Evolutionary conservation across 2,888 invertebrate species (phyloP).

Genomic region (Drosophila bunnanda): DNA sequence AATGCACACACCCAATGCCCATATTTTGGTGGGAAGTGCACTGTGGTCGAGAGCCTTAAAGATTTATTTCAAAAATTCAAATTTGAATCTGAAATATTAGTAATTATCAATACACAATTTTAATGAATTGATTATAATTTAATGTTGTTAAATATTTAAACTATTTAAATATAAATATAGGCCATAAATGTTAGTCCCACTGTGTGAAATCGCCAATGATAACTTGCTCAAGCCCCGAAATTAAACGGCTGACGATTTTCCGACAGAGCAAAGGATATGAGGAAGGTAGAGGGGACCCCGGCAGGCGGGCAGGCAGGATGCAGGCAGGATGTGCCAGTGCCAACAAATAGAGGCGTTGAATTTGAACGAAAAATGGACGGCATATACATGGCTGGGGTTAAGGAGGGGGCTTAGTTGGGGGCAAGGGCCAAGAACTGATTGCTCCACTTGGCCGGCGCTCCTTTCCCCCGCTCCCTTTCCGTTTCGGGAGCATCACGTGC

Average conservation of each 20-base stretch:
- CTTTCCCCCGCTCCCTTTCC: constrained; percentile 7
- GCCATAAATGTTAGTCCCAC: background rate
- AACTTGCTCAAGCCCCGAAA: constrained; percentile 8
- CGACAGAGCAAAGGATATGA: background rate
- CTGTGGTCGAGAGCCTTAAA: background rate
- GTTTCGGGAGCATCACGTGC: constrained; percentile 67
- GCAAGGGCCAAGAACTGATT: constrained; percentile 50
- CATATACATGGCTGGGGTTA: constrained; percentile 1
- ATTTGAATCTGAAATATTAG: no score
- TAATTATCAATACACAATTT: no score
- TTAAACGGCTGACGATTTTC: constrained; percentile 28
- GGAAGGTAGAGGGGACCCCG: no score
- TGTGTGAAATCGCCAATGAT: constrained; percentile 7
- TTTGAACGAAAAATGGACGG: constrained; percentile 45
- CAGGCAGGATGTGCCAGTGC: constrained; percentile 5
- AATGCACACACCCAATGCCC: constrained; percentile 3
- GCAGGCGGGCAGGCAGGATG: background rate
- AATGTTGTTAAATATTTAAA: background rate
- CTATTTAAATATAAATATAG: background rate
- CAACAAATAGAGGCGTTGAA: constrained; percentile 40
- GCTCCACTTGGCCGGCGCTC: constrained; percentile 50
- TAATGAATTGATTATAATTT: no score
- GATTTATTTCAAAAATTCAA: accelerated
- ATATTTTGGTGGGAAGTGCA: constrained; percentile 1
- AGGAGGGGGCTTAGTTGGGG: background rate